Base-by-base conservation (phyloP, 2,797 vertebrate genomes). In the Bovichtus variegatus region DNA sequence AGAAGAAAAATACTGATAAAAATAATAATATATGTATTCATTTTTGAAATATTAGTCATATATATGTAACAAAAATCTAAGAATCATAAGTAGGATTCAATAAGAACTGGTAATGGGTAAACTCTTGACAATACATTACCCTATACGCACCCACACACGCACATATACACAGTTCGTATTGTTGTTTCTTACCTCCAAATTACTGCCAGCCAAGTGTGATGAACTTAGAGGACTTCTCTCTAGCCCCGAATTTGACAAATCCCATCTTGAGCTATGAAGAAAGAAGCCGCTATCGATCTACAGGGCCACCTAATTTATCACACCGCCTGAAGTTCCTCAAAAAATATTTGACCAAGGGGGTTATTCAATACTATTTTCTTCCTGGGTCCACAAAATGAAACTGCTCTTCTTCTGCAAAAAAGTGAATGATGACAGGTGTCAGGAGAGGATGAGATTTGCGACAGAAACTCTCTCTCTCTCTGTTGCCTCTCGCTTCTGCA, bases 301-400 rank as follows among this genome's bases (percentile, higher is more conserved):
- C 93, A 95, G 94, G 94, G 95, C 78, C 95, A 97, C 95, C 96
- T 97, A 97, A 98, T 99, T 98, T 95, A 98, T 99, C 97, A 97
- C 95, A 95, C 92, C 71, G 95, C 96, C 96, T 96, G 94, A 97
- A 97, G 97, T 97, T 96, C 95, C 95, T 93, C 94, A 97, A 97
- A 92, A 97, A 87, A 89, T 96, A 84, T 96, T 96, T 97, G 97
- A 97, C 97, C 96, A 95, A 94, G 94, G 95, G 97, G 96, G 94
- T 93, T 96, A 95, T 96, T 98, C 97, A 97, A 97, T 97, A 97
- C 95, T 96, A 96, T 97, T 97, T 97, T 97, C 96, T 96, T 96
- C 95, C 95, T 95, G 72, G 91, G 66, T 83, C 84, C 84, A 83
- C 80, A 82, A 84, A 93, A 92, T 94, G 88, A 94, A 94, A 92